Conservation (phyloP, 2,888 invertebrate species). For the Allacma fusca region DNA sequence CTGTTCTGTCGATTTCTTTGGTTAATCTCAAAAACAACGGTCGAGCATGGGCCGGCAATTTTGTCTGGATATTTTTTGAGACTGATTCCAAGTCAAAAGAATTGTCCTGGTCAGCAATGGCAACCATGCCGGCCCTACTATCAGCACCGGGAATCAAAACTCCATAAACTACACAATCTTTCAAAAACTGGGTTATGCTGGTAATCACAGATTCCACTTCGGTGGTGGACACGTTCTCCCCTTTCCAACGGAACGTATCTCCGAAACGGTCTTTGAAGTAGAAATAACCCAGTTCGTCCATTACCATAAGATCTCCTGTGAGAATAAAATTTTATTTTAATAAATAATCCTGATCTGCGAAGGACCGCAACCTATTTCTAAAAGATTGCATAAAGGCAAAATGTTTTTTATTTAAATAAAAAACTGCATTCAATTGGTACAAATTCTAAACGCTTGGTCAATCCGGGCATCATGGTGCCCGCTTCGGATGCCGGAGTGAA, state of each 20-base stretch:
- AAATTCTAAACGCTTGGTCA: no score
- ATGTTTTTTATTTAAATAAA: no score
- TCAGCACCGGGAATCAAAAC: conserved; percentile 66
- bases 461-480: no score
- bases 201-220: conserved; percentile 94
- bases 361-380: no score
- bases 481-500: no score
- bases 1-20: conserved; percentile 36
- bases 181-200: conserved; percentile 78
- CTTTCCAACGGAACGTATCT: conserved; percentile 96
- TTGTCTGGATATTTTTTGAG: conserved; percentile 73
- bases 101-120: conserved; percentile 79
- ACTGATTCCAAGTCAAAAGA: conserved; percentile 71
- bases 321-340: no score
- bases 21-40: conserved; percentile 85
- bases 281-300: conserved; percentile 79
- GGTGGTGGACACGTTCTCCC: conserved; percentile 97
- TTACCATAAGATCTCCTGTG: no score
- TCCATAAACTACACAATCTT: conserved; percentile 92
- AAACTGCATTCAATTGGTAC: no score
- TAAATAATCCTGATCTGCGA: no score
- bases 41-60: conserved; percentile 84
- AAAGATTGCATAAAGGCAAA: no score
- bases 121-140: conserved; percentile 87
- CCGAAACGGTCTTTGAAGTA: conserved; percentile 95